Base-by-base conservation (phyloP, 2,888 invertebrate species). In the Acrobasis suavella region DNA sequence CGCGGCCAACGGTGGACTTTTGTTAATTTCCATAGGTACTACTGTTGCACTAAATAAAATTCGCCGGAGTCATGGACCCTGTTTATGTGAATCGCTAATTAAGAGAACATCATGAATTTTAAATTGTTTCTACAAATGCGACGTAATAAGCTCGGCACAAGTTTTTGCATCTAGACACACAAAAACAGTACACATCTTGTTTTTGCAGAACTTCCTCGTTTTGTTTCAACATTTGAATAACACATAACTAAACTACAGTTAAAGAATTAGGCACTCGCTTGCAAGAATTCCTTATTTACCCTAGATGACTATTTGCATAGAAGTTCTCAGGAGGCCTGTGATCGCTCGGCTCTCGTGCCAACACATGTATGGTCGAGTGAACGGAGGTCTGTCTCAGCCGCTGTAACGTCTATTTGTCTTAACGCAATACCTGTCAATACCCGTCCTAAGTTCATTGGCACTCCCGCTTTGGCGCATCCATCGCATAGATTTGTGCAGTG, bases 391-490 rank as follows among this genome's bases (percentile, higher is more conserved):
- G 85, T 83, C 86, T 86, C 81, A 85, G 86, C 81, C 85, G 86
- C 85, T 86, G 84, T 85, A 82, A 85, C 88, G 83, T 86, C 81
- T 91, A 86, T 91, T 91, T 91, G 91, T 91, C 85, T 91, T 91
- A 90, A 89, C 91, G 91, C 91, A 90, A 91, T 91, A 89, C 87
- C 88, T 89, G 91, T 91, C 91, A 89, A 91, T 89, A 89, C 84
- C 86, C 87, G 87, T 85, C 86, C 82, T 82, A 89, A 90, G 91
- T 91, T 91, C 91, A 91, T 88, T 91, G 91, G 88, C 91, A 89
- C 86, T 86, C 83, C 82, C 79, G 86, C 88, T 89, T 91, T 91
- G 84, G 90, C 89, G 89, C 87, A 87, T 86, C 84, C 82, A 85
- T 86, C 82, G 87, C 86, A 81, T 87, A 85, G 85, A 87, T 89